Percentiles rank a stretch among this genome's conserved stretches.
Conservation (phyloP, 2,888 invertebrate species). For the Ditylenchus weischeri region DNA sequence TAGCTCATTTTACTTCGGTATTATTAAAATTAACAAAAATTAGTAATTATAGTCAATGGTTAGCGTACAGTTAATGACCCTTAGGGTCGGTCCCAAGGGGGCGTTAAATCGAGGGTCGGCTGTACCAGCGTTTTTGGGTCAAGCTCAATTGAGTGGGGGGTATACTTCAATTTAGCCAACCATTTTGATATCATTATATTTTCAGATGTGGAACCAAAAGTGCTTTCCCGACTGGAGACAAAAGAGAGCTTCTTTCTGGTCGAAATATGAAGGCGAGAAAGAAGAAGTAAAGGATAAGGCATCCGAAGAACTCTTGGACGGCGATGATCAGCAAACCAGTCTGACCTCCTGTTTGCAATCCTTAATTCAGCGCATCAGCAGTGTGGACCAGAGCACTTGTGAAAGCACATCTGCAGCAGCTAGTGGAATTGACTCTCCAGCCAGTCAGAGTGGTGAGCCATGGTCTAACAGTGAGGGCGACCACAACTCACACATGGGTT, state of each 20-base stretch:
- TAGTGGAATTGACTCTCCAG: no score
- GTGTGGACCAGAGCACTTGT: background rate
- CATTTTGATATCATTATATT: slow-evolving; percentile 2
- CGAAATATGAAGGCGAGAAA: background rate
- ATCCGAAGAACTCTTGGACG: background rate
- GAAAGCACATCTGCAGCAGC: no score
- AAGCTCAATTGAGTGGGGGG: no score
- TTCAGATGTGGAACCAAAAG: slow-evolving; percentile 34
- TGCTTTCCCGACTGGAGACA: slow-evolving; percentile 44
- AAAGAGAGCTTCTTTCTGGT: slow-evolving; percentile 26
- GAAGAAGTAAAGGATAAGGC: slow-evolving; percentile 11
- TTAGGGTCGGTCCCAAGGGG: no score
- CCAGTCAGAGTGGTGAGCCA: no score
- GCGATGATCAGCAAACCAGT: background rate
- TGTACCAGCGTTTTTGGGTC: background rate
- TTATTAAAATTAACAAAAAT: background rate
- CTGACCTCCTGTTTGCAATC: background rate
- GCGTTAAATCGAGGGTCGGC: no score
- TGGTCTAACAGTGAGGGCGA: background rate
- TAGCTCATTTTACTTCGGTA: background rate
- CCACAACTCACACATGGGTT: background rate
- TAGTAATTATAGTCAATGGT: no score
- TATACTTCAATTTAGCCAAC: no score
- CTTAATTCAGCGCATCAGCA: background rate
- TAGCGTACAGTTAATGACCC: no score